Base-by-base conservation (phyloP, 2,797 vertebrate species). In the Mallotus villosus region DNA sequence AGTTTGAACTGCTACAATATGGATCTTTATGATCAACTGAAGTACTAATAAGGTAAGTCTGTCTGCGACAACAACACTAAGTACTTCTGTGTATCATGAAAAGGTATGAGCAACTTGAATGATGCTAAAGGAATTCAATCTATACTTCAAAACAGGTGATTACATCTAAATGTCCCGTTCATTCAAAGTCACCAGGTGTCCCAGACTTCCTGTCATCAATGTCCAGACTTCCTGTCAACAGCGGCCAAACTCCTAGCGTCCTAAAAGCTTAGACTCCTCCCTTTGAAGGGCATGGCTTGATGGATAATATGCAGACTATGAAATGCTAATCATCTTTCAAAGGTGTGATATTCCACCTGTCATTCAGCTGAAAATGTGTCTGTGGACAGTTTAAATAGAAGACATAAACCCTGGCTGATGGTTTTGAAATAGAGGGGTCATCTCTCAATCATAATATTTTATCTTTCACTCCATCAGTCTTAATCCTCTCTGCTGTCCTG, bases 1-100 rank as follows among this genome's bases (percentile, higher is more conserved):
- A 89, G 73, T 74, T 86, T 61, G 67, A 82, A 51, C 63, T 82
- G 69, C 77, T 81, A 77, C 71, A 46, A 49, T 77, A 72, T 82
- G 73, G 63, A 66, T 4, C 21, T 46, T 6, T 66, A n/a, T 22
- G 12, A 65, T 49, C 8, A 24, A 49, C n/a, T 12, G 24, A 24
- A 24, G 71, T 70, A 49, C 63, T 79, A 79, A 74, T 75, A 81
- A 49, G 21, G 21, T 60, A 22, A 12, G 22, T 60, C 12, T 7
- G 12, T 60, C 22, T 60, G 1, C 4, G 9, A 60, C 19, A 1
- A 25, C 21, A 22, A 46, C 41, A 12, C 41, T 16, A 55, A 55
- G 16, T 17, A 67, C 49, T 67, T 55, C 11, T 41, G 58, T 12
- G 21, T 14, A 14, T 46, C 41, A 6, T 60, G 58, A 49, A 3